Evolutionary conservation across 1,140 invertebrate genomes (phyloP), one percentile per base, ranked within the genome.

Genomic region (Anagrus nilaparvatae): DNA sequence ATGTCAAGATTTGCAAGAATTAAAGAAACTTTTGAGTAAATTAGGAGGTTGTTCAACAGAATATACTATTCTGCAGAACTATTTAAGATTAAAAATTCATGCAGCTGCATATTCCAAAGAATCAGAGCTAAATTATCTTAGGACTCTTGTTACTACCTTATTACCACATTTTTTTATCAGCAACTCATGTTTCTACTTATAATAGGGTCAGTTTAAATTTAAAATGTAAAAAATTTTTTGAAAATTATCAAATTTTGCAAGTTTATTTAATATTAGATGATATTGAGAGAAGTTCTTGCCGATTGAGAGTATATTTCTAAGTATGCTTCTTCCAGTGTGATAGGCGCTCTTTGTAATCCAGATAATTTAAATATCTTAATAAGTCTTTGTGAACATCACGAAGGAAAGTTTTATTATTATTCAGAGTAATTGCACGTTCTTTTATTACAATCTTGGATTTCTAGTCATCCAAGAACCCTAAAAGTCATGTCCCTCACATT

Each of bases 271-370:
- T n/a, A n/a, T 10, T 58, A 66, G 64, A 64, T 70, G 2, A 63
- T 81, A 42, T 47, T 77, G 8, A 59, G 79, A 43, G 85, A 88
- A 69, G 75, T 90, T 49, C 63, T 90, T 43, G 73, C 81, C 23
- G 79, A 82, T 18, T 84, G 81, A 74, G n/a, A n/a, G n/a, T n/a
- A n/a, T n/a, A n/a, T n/a, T n/a, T n/a, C n/a, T n/a, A n/a, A n/a
- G n/a, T n/a, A n/a, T n/a, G 75, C 89, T 35, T 64, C 90, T n/a
- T 57, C 87, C 34, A 81, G 84, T 17, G 65, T 83, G 2, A 78
- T 86, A 53, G 86, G 89, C 62, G 75, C 81, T 10, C 54, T 87
- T 38, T 79, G 82, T 3, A 81, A 88, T 63, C 84, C 86, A 2
- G 76, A 82, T 51, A 79, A 82, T 54, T 66, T 83, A 14, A 82